Evolutionary conservation across 2,888 invertebrate genomes (phyloP), one percentile per base, ranked within the genome.

Genomic region (Linnaemya vulpina): DNA sequence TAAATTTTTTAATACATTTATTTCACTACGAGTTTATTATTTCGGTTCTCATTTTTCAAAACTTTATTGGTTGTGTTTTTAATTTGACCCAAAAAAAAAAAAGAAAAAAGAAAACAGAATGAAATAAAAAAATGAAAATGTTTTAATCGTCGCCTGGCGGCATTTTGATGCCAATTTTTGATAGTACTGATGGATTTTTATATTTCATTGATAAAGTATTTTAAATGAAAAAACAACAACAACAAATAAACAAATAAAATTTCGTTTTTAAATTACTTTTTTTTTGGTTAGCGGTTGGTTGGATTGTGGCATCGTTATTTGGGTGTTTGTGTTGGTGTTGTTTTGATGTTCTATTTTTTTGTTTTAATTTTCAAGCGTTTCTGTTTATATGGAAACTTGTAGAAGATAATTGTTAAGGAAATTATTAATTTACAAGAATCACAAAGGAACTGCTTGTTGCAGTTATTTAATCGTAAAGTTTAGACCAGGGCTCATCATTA

Each of bases 161-260:
- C 87, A 78, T 83, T 83, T 83, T 83, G 91, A 90, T 90, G 91
- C 91, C 91, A 88, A 88, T 70, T 78, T 74, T 82, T 84, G 91
- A 90, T 90, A 89, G 75, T 76, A 76, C 87, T 89, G 90, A 90
- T 90, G 90, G 89, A 90, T 90, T 89, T 90, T 91, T 86, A 79
- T 90, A 89, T 84, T 83, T 81, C 73, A 89, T 88, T 89, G 90
- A 91, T 91, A 91, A 85, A 88, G 87, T 83, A 78, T 78, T 87
- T 75, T 43, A 78, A 71, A 78, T 79, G 65, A 63, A 53, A 46
- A 20, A 10, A 62, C 15, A 75, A 71, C 55, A 20, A 70, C n/a
- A n/a, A 22, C 60, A 71, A 73, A 51, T 60, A 67, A 38, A 63
- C 55, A 40, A 68, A 77, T 43, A 46, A 60, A 74, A 62, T 73